These are phyloP conservation scores for Ectobius pallidus DNA, from an alignment of 2,888 invertebrate genomes.

Conservation along the genomic window DNA sequence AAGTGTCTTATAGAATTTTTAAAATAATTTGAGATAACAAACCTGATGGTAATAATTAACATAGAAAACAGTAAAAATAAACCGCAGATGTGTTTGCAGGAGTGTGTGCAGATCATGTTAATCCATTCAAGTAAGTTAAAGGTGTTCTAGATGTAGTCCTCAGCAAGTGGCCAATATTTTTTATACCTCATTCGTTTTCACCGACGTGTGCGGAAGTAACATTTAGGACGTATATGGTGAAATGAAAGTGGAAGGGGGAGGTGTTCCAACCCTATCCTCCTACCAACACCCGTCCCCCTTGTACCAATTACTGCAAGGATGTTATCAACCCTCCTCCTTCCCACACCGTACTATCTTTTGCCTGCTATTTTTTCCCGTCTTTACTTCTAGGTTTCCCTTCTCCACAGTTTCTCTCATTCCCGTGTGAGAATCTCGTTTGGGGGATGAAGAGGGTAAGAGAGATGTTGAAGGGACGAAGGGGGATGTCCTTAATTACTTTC, in stretches of 20 bases:
- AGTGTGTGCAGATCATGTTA: no score
- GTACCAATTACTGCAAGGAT: slow-evolving; percentile 41
- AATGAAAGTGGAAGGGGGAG: slow-evolving; percentile 24
- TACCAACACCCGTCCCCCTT: slow-evolving; percentile 23
- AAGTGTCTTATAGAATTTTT: no score
- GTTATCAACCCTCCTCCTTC: slow-evolving; percentile 30
- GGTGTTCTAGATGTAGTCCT: background rate
- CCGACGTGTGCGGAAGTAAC: slow-evolving; percentile 1
- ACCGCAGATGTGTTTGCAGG: no score
- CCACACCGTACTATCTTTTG: slow-evolving; percentile 33
- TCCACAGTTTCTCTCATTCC: slow-evolving; percentile 22
- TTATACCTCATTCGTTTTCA: background rate
- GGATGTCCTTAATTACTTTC: slow-evolving; percentile 42
- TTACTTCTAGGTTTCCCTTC: slow-evolving; percentile 26
- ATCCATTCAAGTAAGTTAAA: no score
- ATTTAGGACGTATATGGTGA: slow-evolving; percentile 3
- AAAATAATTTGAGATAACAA: no score
- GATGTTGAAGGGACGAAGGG: slow-evolving; percentile 24
- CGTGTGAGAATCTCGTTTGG: slow-evolving; percentile 31
- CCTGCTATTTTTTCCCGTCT: slow-evolving; percentile 23
- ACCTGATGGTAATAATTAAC: no score
- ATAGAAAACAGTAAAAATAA: no score
- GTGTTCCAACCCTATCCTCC: slow-evolving; percentile 15
- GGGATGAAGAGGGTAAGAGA: slow-evolving; percentile 28
- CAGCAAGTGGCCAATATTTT: background rate